These are phyloP conservation scores for Chaitophorus viminalis DNA, from an alignment of 2,888 invertebrate species.

Conservation along the genomic window DNA sequence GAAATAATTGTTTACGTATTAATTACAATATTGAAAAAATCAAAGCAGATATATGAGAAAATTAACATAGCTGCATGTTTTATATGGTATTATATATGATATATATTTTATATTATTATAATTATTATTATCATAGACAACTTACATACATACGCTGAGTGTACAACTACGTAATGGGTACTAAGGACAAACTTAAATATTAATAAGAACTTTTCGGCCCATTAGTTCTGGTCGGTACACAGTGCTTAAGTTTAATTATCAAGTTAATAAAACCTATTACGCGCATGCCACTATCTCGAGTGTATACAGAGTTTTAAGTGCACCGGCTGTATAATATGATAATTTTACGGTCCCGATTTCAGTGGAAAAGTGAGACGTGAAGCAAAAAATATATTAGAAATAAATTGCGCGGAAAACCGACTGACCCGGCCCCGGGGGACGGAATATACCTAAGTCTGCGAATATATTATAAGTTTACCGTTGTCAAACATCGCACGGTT, in stretches of 20 bases:
- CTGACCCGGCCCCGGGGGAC: background rate
- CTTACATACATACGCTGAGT: background rate
- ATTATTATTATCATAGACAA: background rate
- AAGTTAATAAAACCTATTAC: constrained; percentile 32
- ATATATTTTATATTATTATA: background rate
- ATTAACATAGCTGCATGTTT: background rate
- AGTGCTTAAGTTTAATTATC: constrained; percentile 31
- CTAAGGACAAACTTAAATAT: constrained; percentile 39
- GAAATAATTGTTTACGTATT: too few species aligned
- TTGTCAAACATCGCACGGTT: background rate
- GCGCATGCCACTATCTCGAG: background rate
- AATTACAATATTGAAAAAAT: too few species aligned
- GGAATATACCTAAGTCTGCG: background rate
- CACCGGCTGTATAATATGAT: background rate
- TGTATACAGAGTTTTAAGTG: background rate
- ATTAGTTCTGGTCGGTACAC: constrained; percentile 29
- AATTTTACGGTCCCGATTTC: background rate
- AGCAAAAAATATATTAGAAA: background rate
- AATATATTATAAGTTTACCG: background rate
- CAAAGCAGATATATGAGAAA: too few species aligned
- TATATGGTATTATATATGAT: background rate
- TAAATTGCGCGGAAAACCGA: background rate
- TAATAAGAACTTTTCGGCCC: constrained; percentile 39
- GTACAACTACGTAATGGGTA: background rate
- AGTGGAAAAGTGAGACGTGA: background rate